A percentile compares a stretch with the other conserved stretches of the same genome.
phyloP scores from a whole-genome alignment of 2,888 invertebrate genomes.

The Schizotus pectinicornis region DNA sequence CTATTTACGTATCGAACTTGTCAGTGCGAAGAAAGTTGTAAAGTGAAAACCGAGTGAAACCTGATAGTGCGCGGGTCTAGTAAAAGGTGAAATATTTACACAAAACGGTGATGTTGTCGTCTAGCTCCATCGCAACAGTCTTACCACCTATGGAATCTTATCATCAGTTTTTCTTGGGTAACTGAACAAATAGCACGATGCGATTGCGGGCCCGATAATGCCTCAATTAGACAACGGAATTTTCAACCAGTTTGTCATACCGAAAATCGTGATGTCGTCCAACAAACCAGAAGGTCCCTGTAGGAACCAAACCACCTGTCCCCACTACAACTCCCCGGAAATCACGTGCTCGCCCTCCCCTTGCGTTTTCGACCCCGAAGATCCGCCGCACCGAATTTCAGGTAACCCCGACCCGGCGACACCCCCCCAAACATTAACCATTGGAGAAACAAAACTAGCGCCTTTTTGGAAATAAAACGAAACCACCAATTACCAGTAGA shows the following conservation, averaged over 20 bases:
- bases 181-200: neutral
- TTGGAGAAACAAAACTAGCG: too few species aligned
- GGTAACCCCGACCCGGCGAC: conserved; percentile 6
- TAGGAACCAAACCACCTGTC: neutral
- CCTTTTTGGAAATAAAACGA: too few species aligned
- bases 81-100: conserved; percentile 1
- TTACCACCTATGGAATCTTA: neutral
- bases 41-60: conserved; percentile 30
- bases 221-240: conserved; percentile 21
- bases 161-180: conserved; percentile 4
- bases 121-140: neutral
- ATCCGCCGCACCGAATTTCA: conserved; percentile 16
- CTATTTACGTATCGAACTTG: conserved; percentile 19
- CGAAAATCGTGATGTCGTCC: conserved; percentile 41
- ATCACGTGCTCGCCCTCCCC: conserved; percentile 56
- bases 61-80: neutral
- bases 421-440: neutral
- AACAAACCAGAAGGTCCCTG: conserved; percentile 8
- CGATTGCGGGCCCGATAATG: conserved; percentile 15
- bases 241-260: conserved; percentile 36
- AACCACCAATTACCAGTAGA: too few species aligned
- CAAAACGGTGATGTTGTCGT: neutral
- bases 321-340: conserved; percentile 45
- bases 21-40: conserved; percentile 35
- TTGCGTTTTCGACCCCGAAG: conserved; percentile 49